Conservation (phyloP, 1,140 invertebrate genomes). For the Melitaea cinxia region DNA sequence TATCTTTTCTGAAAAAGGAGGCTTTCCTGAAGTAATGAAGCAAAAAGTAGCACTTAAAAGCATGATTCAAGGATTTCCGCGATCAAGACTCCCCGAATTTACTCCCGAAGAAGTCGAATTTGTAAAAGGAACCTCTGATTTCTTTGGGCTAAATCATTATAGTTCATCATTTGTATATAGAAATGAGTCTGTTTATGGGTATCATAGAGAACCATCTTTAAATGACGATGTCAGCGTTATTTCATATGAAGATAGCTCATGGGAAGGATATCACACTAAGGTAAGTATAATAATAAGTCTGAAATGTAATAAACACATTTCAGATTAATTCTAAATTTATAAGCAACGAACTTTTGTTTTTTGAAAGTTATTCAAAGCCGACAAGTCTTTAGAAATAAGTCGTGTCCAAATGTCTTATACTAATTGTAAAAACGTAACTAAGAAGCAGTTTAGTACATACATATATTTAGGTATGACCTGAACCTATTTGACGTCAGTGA, state of each 20-base stretch:
- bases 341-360: too few species aligned
- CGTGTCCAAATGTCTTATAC: too few species aligned
- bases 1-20: constrained; percentile 82
- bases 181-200: constrained; percentile 43
- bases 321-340: too few species aligned
- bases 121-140: constrained; percentile 78
- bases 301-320: too few species aligned
- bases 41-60: constrained; percentile 79
- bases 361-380: too few species aligned
- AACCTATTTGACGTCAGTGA: too few species aligned
- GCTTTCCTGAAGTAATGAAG: constrained; percentile 83
- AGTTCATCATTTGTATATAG: constrained; percentile 60
- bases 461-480: too few species aligned
- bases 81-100: constrained; percentile 72
- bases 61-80: constrained; percentile 64
- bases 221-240: constrained; percentile 47
- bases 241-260: constrained; percentile 37
- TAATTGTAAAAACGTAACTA: too few species aligned
- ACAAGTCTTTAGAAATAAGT: too few species aligned
- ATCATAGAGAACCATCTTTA: constrained; percentile 44
- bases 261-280: constrained; percentile 36
- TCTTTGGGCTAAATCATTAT: constrained; percentile 84
- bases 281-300: too few species aligned
- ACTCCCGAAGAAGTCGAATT: constrained; percentile 56
- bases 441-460: too few species aligned